These are phyloP conservation scores for Trachelipus rathkii DNA, from an alignment of 1,140 invertebrate genomes.

Conservation along the genomic window DNA sequence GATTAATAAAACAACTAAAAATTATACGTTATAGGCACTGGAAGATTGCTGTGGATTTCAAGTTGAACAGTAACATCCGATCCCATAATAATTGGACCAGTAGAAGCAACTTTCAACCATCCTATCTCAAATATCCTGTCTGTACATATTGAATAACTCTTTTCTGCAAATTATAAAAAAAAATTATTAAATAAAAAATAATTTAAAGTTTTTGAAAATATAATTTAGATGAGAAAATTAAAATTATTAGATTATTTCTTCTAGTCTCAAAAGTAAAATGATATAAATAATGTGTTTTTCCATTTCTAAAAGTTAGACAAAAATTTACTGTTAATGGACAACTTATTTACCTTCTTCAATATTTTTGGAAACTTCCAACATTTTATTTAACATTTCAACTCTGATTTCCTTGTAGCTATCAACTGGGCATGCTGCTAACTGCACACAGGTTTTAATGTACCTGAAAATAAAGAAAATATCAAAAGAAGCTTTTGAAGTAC, in stretches of 20 bases:
- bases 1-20: too few species aligned
- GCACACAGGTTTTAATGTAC: constrained; percentile 59
- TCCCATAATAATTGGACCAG: constrained; percentile 43
- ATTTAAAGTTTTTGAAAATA: neutral
- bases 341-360: constrained; percentile 11
- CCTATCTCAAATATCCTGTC: constrained; percentile 45
- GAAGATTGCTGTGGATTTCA: constrained; percentile 41
- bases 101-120: constrained; percentile 42
- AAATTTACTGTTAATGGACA: neutral
- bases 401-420: constrained; percentile 55
- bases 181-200: constrained; percentile 3
- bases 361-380: constrained; percentile 47
- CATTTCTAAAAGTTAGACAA: too few species aligned
- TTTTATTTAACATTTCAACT: constrained; percentile 51
- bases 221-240: constrained; percentile 24
- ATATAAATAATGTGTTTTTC: too few species aligned
- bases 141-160: constrained; percentile 32
- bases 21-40: constrained; percentile 1
- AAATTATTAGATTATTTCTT: constrained; percentile 40
- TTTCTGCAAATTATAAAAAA: constrained; percentile 23
- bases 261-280: too few species aligned
- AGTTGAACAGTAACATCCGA: constrained; percentile 43
- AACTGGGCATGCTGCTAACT: constrained; percentile 65
- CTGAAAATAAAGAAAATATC: constrained; percentile 31
- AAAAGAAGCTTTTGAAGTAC: too few species aligned